phyloP scores from a whole-genome alignment of 2,797 vertebrate species.

The Centroberyx gerrardi region DNA sequence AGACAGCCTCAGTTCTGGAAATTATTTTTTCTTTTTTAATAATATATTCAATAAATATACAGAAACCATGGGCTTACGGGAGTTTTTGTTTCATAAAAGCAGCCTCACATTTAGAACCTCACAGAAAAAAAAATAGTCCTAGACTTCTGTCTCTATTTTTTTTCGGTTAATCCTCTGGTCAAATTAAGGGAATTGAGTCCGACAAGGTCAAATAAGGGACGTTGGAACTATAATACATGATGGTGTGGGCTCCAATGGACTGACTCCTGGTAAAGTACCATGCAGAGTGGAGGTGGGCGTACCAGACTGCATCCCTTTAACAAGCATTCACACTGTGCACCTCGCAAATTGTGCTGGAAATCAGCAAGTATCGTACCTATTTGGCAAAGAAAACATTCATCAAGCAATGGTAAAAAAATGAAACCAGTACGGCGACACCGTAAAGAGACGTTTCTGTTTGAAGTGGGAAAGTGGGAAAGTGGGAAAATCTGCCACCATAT shows the following conservation, averaged over 20 bases:
- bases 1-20: constrained; percentile 1
- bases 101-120: constrained; percentile 48
- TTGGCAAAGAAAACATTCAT: constrained; percentile 84
- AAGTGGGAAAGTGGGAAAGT: constrained; percentile 37
- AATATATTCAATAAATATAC: constrained; percentile 84
- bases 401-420: constrained; percentile 60
- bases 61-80: constrained; percentile 52
- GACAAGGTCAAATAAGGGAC: constrained; percentile 50
- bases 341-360: constrained; percentile 47
- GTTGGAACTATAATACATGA: constrained; percentile 59
- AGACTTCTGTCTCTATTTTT: constrained; percentile 17
- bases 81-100: constrained; percentile 63
- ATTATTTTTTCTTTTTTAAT: constrained; percentile 55
- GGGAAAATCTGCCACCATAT: neutral
- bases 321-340: constrained; percentile 52
- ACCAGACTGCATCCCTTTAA: constrained; percentile 62
- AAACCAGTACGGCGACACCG: constrained; percentile 59
- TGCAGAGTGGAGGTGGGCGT: constrained; percentile 42
- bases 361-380: constrained; percentile 79
- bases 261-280: constrained; percentile 56
- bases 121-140: constrained; percentile 11
- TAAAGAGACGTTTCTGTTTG: constrained; percentile 62
- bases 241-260: constrained; percentile 35
- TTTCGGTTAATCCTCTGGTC: constrained; percentile 40
- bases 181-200: constrained; percentile 37